Conservation (phyloP, 2,113 vertebrate species). For the Mastomys natalensis region DNA sequence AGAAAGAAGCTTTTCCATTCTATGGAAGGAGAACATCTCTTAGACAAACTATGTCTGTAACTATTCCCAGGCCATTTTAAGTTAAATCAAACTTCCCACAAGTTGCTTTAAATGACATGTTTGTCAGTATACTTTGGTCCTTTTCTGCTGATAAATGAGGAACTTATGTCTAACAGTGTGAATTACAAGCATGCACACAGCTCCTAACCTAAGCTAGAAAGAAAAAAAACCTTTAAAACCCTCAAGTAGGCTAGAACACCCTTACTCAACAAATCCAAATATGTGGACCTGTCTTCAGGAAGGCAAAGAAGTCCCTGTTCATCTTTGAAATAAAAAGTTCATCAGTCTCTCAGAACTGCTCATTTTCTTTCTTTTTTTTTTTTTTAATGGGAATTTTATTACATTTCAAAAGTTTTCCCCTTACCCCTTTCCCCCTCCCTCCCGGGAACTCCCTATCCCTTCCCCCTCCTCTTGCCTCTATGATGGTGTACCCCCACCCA, state of each 20-base stretch:
- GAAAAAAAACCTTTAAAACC: neutral
- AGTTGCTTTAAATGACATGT: neutral
- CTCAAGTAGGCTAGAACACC: neutral
- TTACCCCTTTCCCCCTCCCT: too few relatives aligned
- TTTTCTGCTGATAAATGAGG: conserved; percentile 52
- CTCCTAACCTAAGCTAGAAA: neutral
- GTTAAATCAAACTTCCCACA: neutral
- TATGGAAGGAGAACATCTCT: too few relatives aligned
- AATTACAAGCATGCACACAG: neutral
- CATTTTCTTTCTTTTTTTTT: conserved; percentile 75
- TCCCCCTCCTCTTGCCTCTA: too few relatives aligned
- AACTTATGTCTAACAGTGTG: neutral
- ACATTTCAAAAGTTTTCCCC: too few relatives aligned
- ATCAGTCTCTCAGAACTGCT: conserved; percentile 51
- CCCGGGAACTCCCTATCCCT: too few relatives aligned
- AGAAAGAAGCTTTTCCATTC: conserved; percentile 37
- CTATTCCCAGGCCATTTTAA: neutral
- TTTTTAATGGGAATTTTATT: too few relatives aligned
- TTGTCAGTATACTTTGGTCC: conserved; percentile 33
- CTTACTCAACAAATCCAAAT: conserved; percentile 18
- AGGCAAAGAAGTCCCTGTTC: neutral
- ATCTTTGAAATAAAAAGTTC: conserved; percentile 37
- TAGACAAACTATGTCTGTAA: neutral
- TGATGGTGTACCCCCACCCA: too few relatives aligned
- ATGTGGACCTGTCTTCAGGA: neutral